Percentiles rank a stretch among this genome's conserved stretches.
Evolutionary conservation across 2,888 invertebrate species (phyloP).

Genomic region (Drosophila affinis): DNA sequence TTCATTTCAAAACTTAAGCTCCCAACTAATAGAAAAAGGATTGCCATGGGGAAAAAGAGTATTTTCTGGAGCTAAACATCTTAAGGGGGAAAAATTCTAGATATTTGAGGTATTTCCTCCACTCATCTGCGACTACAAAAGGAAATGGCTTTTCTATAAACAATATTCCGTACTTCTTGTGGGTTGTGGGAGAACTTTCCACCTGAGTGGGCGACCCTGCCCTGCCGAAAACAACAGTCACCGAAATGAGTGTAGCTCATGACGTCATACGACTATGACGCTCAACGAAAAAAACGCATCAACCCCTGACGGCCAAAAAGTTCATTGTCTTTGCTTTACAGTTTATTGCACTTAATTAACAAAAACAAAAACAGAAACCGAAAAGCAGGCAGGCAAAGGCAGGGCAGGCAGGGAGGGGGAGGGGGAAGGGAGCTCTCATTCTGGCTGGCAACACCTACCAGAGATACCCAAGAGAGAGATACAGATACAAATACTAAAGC

Average conservation of each 20-base stretch:
- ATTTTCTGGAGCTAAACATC: not conserved
- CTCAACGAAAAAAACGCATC: constrained; percentile 27
- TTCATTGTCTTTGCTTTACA: constrained; percentile 63
- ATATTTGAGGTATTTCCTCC: not conserved
- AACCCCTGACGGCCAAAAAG: constrained; percentile 50
- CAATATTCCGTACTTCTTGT: too few relatives aligned
- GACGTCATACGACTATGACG: constrained; percentile 43
- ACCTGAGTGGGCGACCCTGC: too few relatives aligned
- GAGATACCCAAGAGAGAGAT: constrained; percentile 26
- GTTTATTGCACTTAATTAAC: constrained; percentile 76
- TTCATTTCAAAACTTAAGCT: not conserved
- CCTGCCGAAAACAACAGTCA: constrained; percentile 10
- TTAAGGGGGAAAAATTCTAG: not conserved
- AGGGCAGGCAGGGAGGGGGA: not conserved
- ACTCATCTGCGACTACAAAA: too few relatives aligned
- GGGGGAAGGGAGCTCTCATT: not conserved
- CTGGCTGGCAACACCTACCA: constrained; percentile 51
- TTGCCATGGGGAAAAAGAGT: not conserved
- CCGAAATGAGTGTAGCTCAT: constrained; percentile 24
- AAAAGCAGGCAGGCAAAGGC: not conserved
- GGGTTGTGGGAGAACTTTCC: too few relatives aligned
- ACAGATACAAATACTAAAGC: constrained; percentile 43
- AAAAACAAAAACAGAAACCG: constrained; percentile 23
- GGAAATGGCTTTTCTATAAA: not conserved
- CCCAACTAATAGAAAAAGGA: not conserved